Percentiles rank a stretch among this genome's conserved stretches.
Evolutionary conservation across 2,888 invertebrate genomes (phyloP).

Genomic region (Volucella bombylans): DNA sequence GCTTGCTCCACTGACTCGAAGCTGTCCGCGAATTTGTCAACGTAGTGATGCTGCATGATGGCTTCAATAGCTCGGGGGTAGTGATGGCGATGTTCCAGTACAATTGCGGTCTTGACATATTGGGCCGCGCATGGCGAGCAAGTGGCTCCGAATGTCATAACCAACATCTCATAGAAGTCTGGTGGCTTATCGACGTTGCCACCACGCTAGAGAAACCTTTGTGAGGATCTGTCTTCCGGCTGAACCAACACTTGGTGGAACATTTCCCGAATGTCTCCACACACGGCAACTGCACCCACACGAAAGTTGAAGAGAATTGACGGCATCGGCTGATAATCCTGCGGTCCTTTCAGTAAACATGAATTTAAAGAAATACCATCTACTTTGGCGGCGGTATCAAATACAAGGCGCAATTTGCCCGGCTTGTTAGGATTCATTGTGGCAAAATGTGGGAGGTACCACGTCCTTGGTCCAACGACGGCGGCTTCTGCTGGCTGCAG

Average conservation of each 20-base stretch:
- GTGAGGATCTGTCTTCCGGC: too few relatives aligned
- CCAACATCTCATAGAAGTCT: constrained; percentile 14
- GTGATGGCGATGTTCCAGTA: too few relatives aligned
- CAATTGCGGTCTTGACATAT: too few relatives aligned
- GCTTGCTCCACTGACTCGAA: constrained; percentile 25
- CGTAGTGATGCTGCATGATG: constrained; percentile 38
- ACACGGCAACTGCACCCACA: constrained; percentile 44
- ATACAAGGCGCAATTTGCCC: constrained; percentile 75
- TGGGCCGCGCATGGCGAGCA: too few relatives aligned
- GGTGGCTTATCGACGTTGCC: constrained; percentile 12
- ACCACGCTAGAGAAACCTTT: constrained; percentile 76
- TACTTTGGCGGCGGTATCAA: constrained; percentile 76
- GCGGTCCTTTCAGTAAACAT: too few relatives aligned
- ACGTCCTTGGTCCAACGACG: too few relatives aligned
- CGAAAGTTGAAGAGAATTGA: constrained; percentile 61
- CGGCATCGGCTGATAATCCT: too few relatives aligned
- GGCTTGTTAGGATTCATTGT: constrained; percentile 73
- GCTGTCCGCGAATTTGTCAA: constrained; percentile 38
- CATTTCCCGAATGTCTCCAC: constrained; percentile 65
- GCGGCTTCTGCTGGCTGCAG: too few relatives aligned
- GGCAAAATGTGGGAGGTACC: too few relatives aligned
- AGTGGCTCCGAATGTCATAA: too few relatives aligned
- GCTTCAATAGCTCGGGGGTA: too few relatives aligned
- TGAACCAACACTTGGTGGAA: too few relatives aligned
- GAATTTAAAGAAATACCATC: constrained; percentile 75